A percentile compares a stretch with the other conserved stretches of the same genome.
These are phyloP conservation scores for Sebastes jordani DNA, from an alignment of 2,797 vertebrate genomes.

Conservation along the genomic window DNA sequence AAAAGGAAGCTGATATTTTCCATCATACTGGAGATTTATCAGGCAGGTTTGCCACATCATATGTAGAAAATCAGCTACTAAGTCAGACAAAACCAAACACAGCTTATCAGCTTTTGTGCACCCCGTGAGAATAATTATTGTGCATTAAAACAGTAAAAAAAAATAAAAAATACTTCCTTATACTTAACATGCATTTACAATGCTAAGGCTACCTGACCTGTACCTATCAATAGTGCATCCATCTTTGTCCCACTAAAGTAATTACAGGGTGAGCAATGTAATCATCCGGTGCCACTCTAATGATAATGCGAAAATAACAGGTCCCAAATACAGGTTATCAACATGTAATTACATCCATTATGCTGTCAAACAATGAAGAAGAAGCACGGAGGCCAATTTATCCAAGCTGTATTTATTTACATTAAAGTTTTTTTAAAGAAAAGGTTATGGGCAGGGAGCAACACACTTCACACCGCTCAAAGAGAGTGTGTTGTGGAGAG, in stretches of 20 bases:
- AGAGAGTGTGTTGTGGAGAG: constrained; percentile 16
- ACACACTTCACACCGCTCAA: constrained; percentile 40
- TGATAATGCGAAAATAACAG: constrained; percentile 56
- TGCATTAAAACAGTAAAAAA: background rate
- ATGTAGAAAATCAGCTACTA: background rate
- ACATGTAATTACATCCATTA: constrained; percentile 54
- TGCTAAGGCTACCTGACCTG: background rate
- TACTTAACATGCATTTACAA: background rate
- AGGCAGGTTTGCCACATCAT: background rate
- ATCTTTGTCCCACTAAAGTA: constrained; percentile 34
- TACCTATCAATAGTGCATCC: background rate
- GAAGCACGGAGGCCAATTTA: constrained; percentile 7
- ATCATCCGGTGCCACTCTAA: constrained; percentile 48
- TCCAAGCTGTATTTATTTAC: constrained; percentile 2
- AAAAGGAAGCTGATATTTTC: background rate
- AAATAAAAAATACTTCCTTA: background rate
- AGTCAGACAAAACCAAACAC: background rate
- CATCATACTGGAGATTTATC: background rate
- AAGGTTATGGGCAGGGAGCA: background rate
- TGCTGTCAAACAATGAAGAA: constrained; percentile 36
- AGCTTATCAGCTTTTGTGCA: background rate
- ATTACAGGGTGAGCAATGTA: constrained; percentile 52
- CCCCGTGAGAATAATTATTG: background rate
- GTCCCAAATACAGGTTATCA: constrained; percentile 41
- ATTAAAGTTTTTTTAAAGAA: background rate